These are phyloP conservation scores for Lasioglossum baleicum DNA, from an alignment of 1,140 invertebrate genomes.

Conservation along the genomic window DNA sequence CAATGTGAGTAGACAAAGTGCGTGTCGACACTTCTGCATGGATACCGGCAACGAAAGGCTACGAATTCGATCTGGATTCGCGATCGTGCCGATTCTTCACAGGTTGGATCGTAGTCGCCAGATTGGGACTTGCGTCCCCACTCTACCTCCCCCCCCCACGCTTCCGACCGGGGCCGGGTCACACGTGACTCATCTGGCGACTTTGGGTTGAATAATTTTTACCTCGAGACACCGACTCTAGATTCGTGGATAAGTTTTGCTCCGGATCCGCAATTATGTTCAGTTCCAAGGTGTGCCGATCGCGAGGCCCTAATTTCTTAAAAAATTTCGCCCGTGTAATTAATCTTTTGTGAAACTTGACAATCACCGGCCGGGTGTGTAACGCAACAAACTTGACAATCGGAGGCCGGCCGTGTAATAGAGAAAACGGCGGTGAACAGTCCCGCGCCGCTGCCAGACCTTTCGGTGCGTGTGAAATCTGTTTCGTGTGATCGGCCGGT, in stretches of 20 bases:
- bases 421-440: conserved; percentile 9
- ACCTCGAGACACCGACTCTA: no score
- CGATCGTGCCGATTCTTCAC: neutral
- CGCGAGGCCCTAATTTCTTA: no score
- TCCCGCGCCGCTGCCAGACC: neutral
- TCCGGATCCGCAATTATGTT: no score
- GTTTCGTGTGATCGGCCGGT: conserved; percentile 11
- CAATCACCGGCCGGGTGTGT: conserved; percentile 9
- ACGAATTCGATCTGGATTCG: neutral
- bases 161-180: no score
- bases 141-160: no score
- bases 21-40: conserved; percentile 27
- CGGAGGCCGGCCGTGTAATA: neutral
- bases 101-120: no score
- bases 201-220: no score
- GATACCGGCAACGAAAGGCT: conserved; percentile 22
- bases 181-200: no score
- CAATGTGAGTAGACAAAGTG: conserved; percentile 61
- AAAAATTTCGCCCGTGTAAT: no score
- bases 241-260: no score
- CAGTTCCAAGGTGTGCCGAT: no score
- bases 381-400: conserved; percentile 23
- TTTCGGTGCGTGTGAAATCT: conserved; percentile 36
- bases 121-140: no score
- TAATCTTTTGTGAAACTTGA: neutral